These are phyloP conservation scores for Siphamia tubifer DNA, from an alignment of 2,113 vertebrate genomes.

Conservation along the genomic window DNA sequence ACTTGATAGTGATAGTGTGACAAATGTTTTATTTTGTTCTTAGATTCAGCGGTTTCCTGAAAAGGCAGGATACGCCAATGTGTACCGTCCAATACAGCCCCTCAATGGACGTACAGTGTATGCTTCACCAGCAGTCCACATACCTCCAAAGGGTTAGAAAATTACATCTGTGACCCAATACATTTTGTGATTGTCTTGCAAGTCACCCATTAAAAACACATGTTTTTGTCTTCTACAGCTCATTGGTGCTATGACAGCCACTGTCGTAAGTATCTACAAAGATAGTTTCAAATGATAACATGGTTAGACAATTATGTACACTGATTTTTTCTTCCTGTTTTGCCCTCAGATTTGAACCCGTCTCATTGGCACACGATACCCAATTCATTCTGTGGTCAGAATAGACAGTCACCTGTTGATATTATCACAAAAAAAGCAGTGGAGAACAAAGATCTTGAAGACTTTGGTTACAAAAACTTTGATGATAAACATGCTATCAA, in stretches of 20 bases:
- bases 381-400: slow-evolving; percentile 1
- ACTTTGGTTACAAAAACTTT: slow-evolving; percentile 50
- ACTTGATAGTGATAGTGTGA: too few relatives aligned
- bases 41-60: slow-evolving; percentile 44
- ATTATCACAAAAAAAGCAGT: not conserved
- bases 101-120: slow-evolving; percentile 39
- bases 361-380: slow-evolving; percentile 29
- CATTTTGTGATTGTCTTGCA: not conserved
- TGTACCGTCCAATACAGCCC: slow-evolving; percentile 39
- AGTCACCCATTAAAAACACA: not conserved
- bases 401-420: slow-evolving; percentile 64
- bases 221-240: slow-evolving; percentile 3
- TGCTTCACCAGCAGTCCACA: slow-evolving; percentile 40
- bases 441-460: not conserved
- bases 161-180: not conserved
- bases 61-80: not conserved
- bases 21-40: not conserved
- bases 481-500: slow-evolving; percentile 47
- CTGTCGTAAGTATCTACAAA: slow-evolving; percentile 51
- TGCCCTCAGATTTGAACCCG: not conserved
- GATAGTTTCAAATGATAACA: not conserved
- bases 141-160: slow-evolving; percentile 31
- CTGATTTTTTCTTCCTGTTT: not conserved
- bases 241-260: slow-evolving; percentile 62
- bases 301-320: not conserved